These are phyloP conservation scores for Adelges cooleyi DNA, from an alignment of 1,140 invertebrate genomes.

Conservation along the genomic window DNA sequence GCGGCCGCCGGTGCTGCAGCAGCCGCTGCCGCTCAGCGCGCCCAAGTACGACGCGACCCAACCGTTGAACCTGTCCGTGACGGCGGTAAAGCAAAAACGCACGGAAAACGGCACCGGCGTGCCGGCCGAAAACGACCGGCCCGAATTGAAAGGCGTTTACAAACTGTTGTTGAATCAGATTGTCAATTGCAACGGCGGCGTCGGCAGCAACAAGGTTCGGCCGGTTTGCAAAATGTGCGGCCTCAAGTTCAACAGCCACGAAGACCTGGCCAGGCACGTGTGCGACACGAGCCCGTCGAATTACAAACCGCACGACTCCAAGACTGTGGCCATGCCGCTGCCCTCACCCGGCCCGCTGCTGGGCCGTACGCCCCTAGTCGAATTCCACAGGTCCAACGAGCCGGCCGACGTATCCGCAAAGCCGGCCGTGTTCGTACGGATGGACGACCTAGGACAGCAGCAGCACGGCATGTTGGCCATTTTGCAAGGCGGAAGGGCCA, in stretches of 20 bases:
- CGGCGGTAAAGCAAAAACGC: not conserved
- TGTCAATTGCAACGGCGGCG: not conserved
- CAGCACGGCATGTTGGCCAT: slow-evolving; percentile 34
- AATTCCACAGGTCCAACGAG: slow-evolving; percentile 36
- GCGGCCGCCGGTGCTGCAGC: no score
- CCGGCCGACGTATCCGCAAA: not conserved
- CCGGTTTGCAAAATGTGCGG: slow-evolving; percentile 13
- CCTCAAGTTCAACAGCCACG: slow-evolving; percentile 5
- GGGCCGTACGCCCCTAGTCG: slow-evolving; percentile 65
- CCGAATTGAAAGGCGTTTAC: slow-evolving; percentile 16
- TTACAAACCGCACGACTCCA: slow-evolving; percentile 44
- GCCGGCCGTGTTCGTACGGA: not conserved
- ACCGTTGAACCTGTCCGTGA: slow-evolving; percentile 53
- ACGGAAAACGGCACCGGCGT: not conserved
- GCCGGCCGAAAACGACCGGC: not conserved
- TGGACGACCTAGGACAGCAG: not conserved
- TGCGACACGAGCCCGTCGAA: not conserved
- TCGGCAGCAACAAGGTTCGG: not conserved
- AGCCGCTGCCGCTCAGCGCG: not conserved
- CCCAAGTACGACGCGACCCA: slow-evolving; percentile 38
- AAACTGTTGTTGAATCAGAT: slow-evolving; percentile 10
- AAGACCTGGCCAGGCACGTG: slow-evolving; percentile 1
- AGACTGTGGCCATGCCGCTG: slow-evolving; percentile 48
- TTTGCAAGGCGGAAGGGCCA: slow-evolving; percentile 53
- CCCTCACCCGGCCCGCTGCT: slow-evolving; percentile 47